Percentiles rank a stretch among this genome's conserved stretches.
These are phyloP conservation scores for Lithobates pipiens DNA, from an alignment of 2,797 vertebrate species.

Conservation along the genomic window DNA sequence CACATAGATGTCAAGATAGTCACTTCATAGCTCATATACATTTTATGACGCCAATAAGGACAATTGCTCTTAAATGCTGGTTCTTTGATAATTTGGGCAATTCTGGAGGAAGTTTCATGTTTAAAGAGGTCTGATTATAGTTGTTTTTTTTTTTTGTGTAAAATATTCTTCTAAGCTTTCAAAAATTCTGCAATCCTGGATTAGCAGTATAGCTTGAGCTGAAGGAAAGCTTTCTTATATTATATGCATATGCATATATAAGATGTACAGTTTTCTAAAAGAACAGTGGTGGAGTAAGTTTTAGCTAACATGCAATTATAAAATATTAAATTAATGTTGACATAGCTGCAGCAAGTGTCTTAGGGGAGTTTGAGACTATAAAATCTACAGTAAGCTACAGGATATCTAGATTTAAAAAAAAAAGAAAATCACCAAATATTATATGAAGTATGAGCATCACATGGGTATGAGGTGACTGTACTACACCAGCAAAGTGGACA, in stretches of 20 bases:
- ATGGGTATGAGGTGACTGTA: background rate
- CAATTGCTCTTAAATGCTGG: no score
- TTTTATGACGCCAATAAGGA: background rate
- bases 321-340: constrained; percentile 9
- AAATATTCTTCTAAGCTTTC: no score
- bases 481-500: background rate
- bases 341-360: background rate
- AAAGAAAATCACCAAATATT: no score
- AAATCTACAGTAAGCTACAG: background rate
- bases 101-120: no score
- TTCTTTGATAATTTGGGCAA: no score
- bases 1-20: no score
- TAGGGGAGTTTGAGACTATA: background rate
- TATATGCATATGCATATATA: background rate
- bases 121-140: no score
- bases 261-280: background rate
- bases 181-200: background rate
- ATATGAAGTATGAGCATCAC: background rate
- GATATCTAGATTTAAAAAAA: background rate
- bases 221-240: background rate
- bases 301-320: constrained; percentile 21
- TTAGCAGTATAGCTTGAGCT: background rate
- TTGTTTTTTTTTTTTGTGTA: no score
- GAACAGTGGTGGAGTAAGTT: no score
- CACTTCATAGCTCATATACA: background rate